These are phyloP conservation scores for Cranoglanis bouderius DNA, from an alignment of 2,113 vertebrate genomes.

Conservation along the genomic window DNA sequence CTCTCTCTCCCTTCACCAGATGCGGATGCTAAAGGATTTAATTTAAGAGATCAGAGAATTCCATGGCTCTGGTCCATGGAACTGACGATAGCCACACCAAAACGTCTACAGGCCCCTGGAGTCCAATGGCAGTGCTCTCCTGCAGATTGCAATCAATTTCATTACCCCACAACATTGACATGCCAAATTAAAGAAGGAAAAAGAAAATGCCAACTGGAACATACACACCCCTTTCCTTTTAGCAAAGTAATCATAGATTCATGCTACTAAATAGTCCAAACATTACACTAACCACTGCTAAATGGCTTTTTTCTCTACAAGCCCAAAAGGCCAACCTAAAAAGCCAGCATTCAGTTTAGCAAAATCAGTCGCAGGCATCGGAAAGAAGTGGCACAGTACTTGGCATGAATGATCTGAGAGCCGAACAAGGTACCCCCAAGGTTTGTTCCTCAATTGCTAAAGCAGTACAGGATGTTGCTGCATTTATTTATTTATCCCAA, in stretches of 20 bases:
- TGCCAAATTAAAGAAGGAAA: conserved; percentile 4
- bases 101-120: conserved; percentile 48
- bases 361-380: conserved; percentile 42
- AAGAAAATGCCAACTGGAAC: conserved; percentile 14
- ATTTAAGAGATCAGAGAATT: conserved; percentile 75
- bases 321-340: conserved; percentile 22
- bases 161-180: conserved; percentile 35
- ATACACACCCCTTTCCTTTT: neutral
- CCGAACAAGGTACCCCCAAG: neutral
- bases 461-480: conserved; percentile 52
- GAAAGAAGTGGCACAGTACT: conserved; percentile 25
- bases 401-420: conserved; percentile 54
- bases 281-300: conserved; percentile 6
- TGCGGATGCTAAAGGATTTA: conserved; percentile 67
- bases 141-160: conserved; percentile 40
- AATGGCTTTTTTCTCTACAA: conserved; percentile 20
- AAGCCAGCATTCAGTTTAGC: neutral
- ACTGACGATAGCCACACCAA: conserved; percentile 64
- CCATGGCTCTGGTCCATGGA: conserved; percentile 67
- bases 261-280: conserved; percentile 5
- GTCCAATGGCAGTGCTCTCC: conserved; percentile 41
- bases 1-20: conserved; percentile 57
- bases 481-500: conserved; percentile 28
- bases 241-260: conserved; percentile 10
- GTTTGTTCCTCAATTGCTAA: conserved; percentile 15